A percentile compares a stretch with the other conserved stretches of the same genome.
phyloP scores from a whole-genome alignment of 2,797 vertebrate species.

The Dermochelys coriacea region DNA sequence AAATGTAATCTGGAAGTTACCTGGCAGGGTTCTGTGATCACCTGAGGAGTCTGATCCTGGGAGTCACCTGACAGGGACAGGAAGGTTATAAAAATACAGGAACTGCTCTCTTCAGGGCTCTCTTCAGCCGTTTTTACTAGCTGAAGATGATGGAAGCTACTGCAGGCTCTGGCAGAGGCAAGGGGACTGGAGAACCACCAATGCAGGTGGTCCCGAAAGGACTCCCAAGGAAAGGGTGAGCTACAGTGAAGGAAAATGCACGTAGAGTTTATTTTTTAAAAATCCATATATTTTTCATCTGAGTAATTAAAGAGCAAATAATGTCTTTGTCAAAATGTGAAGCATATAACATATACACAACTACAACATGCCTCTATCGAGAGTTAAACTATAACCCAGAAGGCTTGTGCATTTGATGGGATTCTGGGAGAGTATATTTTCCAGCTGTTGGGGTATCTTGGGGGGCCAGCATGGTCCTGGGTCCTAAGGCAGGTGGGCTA shows the following conservation, averaged over 20 bases:
- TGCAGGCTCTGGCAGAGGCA: neutral
- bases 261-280: neutral
- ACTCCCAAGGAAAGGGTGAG: neutral
- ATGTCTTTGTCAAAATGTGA: neutral
- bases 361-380: neutral
- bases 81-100: neutral
- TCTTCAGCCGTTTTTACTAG: neutral
- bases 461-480: neutral
- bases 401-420: neutral
- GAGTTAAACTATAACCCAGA: neutral
- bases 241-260: neutral
- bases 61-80: neutral
- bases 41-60: neutral
- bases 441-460: neutral
- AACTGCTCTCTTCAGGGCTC: neutral
- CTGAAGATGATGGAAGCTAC: neutral
- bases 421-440: neutral
- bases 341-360: neutral
- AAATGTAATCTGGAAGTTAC: neutral
- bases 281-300: neutral
- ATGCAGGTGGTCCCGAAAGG: neutral
- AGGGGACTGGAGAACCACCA: neutral
- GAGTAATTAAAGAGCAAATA: neutral
- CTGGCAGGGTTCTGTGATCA: neutral
- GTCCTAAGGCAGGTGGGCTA: neutral